Conservation (phyloP, 2,888 invertebrate species). For the Sthenelais limicola region DNA sequence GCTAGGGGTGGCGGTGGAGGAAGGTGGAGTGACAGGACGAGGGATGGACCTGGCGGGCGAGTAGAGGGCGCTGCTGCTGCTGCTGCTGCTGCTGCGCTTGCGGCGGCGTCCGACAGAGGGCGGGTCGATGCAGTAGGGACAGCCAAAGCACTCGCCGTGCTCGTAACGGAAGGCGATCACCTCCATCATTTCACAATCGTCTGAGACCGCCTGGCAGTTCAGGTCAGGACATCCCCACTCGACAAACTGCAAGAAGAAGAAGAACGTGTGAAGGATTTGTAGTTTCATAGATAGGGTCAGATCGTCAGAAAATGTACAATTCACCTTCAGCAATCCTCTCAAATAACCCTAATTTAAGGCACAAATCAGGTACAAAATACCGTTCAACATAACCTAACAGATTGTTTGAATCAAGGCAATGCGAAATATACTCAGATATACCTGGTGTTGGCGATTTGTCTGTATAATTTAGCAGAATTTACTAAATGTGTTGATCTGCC, state of each 20-base stretch:
- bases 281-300: too few species aligned
- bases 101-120: conserved; percentile 1
- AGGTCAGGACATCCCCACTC: conserved; percentile 16
- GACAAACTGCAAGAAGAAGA: conserved; percentile 2
- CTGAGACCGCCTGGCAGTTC: not conserved
- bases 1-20: not conserved
- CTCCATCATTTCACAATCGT: conserved; percentile 16
- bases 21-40: too few species aligned
- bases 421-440: too few species aligned
- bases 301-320: too few species aligned
- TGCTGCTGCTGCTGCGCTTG: not conserved
- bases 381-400: too few species aligned
- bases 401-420: too few species aligned
- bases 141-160: conserved; percentile 16
- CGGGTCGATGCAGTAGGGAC: conserved; percentile 30
- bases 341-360: too few species aligned
- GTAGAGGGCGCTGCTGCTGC: not conserved
- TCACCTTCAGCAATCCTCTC: too few species aligned
- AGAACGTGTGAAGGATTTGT: not conserved
- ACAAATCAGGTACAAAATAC: too few species aligned
- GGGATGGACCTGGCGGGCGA: not conserved
- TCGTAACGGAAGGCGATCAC: conserved; percentile 31
- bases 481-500: too few species aligned
- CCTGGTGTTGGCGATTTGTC: too few species aligned
- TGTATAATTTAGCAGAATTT: too few species aligned